phyloP scores from a whole-genome alignment of 2,888 invertebrate genomes.

The Dynastes grantii region DNA sequence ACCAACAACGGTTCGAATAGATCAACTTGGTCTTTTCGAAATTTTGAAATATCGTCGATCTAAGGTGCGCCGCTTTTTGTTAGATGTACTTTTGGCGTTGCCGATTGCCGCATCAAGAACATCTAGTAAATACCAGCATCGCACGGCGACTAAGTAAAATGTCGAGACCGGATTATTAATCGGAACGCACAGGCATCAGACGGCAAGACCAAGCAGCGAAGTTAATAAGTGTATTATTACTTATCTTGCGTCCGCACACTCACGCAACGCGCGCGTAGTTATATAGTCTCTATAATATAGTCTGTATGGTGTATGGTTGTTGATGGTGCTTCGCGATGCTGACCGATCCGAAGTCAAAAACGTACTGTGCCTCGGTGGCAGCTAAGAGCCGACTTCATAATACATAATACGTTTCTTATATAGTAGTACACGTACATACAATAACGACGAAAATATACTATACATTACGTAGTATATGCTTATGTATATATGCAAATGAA shows the following conservation, averaged over 20 bases:
- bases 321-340: slow-evolving; percentile 55
- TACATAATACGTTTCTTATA: slow-evolving; percentile 52
- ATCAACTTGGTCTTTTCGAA: too few relatives aligned
- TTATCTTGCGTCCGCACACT: slow-evolving; percentile 12
- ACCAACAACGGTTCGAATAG: too few relatives aligned
- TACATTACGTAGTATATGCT: background rate
- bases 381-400: slow-evolving; percentile 59
- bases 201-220: slow-evolving; percentile 8
- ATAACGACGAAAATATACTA: slow-evolving; percentile 23
- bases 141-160: background rate
- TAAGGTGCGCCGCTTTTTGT: too few relatives aligned
- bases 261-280: background rate
- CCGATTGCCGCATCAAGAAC: too few relatives aligned
- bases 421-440: slow-evolving; percentile 54
- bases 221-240: background rate
- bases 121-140: background rate
- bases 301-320: background rate
- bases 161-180: background rate
- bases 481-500: background rate
- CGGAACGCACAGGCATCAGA: slow-evolving; percentile 3
- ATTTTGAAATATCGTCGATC: too few relatives aligned
- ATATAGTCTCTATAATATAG: background rate
- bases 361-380: slow-evolving; percentile 63
- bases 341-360: slow-evolving; percentile 60
- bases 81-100: too few relatives aligned